These are phyloP conservation scores for Saturnia japonica DNA, from an alignment of 2,888 invertebrate species.

Conservation along the genomic window DNA sequence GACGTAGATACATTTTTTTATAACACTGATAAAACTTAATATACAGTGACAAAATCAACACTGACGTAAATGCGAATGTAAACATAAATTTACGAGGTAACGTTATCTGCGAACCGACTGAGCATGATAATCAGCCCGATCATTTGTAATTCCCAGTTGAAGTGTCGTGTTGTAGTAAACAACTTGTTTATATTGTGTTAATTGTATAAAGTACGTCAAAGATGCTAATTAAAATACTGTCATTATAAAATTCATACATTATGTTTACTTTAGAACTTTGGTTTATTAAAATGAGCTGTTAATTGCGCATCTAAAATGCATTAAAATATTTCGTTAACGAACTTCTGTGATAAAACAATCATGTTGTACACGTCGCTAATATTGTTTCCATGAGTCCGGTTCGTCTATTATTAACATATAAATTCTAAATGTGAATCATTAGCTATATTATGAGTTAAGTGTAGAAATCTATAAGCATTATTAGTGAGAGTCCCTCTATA, in stretches of 20 bases:
- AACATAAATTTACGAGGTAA: slow-evolving; percentile 22
- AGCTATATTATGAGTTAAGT: background rate
- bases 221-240: background rate
- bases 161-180: slow-evolving; percentile 19
- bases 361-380: background rate
- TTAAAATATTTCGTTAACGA: background rate
- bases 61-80: slow-evolving; percentile 22
- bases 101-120: slow-evolving; percentile 22
- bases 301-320: background rate
- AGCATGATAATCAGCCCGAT: slow-evolving; percentile 21
- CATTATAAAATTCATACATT: background rate
- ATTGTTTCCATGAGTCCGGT: background rate
- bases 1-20: slow-evolving; percentile 11
- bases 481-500: background rate
- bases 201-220: background rate
- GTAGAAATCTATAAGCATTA: background rate
- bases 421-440: background rate
- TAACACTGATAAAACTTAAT: slow-evolving; percentile 5
- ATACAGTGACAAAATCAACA: slow-evolving; percentile 13
- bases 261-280: background rate
- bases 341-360: background rate
- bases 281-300: background rate
- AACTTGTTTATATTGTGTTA: slow-evolving; percentile 19
- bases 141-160: slow-evolving; percentile 20
- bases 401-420: background rate